These are phyloP conservation scores for Miichthys miiuy DNA, from an alignment of 2,797 vertebrate species.

Conservation along the genomic window DNA sequence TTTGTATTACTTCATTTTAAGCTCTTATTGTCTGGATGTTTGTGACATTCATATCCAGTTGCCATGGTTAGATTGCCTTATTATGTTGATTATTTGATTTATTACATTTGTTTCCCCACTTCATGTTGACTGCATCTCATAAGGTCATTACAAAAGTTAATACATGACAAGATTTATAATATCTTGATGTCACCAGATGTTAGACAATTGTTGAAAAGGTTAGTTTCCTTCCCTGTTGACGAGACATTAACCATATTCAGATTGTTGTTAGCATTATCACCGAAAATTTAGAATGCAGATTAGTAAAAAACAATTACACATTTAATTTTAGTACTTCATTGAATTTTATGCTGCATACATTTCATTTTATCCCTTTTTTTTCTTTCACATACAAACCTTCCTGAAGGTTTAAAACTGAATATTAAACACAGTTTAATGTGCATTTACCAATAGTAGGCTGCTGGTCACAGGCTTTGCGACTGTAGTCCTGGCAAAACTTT, in stretches of 20 bases:
- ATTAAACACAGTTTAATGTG: neutral
- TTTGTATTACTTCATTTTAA: slow-evolving; percentile 42
- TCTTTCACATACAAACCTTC: neutral
- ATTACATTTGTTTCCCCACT: neutral
- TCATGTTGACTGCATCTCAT: neutral
- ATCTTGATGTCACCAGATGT: neutral
- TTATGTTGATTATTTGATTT: slow-evolving; percentile 22
- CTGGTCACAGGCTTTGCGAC: neutral
- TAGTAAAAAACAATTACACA: neutral
- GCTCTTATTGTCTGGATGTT: slow-evolving; percentile 34
- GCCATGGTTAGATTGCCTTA: slow-evolving; percentile 45
- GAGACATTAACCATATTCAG: neutral
- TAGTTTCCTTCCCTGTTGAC: neutral
- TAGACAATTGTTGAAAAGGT: neutral
- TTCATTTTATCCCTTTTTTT: slow-evolving; percentile 18
- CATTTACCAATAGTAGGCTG: neutral
- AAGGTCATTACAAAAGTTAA: neutral
- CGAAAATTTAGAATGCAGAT: neutral
- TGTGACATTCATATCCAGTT: slow-evolving; percentile 31
- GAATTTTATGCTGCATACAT: neutral
- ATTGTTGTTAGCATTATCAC: neutral
- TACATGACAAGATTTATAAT: neutral
- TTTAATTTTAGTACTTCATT: neutral
- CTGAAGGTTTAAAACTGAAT: neutral
- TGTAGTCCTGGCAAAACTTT: neutral